Percentiles rank a stretch among this genome's conserved stretches.
Evolutionary conservation across 2,888 invertebrate species (phyloP).

Genomic region (Timandra comae): DNA sequence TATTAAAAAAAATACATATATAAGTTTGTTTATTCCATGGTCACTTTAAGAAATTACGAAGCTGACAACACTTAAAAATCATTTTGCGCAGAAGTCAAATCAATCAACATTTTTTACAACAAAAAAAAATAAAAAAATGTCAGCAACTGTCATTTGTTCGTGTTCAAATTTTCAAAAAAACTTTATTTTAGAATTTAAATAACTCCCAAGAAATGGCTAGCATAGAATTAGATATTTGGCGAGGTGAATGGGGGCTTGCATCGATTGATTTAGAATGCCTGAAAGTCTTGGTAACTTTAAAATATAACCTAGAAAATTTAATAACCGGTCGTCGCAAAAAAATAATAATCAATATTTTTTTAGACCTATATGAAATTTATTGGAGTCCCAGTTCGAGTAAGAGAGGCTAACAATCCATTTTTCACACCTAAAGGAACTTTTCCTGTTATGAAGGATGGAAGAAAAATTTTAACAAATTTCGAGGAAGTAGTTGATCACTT

Average conservation of each 20-base stretch:
- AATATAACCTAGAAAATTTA: constrained; percentile 33
- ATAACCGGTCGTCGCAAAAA: constrained; percentile 40
- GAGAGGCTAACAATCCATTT: constrained; percentile 82
- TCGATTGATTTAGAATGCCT: constrained; percentile 90
- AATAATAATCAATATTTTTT: constrained; percentile 27
- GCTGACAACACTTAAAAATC: no score
- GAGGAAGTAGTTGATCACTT: constrained; percentile 83
- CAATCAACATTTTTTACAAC: no score
- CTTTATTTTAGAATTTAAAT: constrained; percentile 16
- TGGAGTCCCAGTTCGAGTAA: constrained; percentile 83
- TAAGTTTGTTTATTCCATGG: no score
- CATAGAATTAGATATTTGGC: constrained; percentile 85
- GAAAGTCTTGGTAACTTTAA: constrained; percentile 82
- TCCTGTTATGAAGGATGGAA: constrained; percentile 80
- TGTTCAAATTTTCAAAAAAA: constrained; percentile 13
- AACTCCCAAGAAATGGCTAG: constrained; percentile 46
- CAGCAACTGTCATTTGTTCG: constrained; percentile 16
- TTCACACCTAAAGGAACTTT: constrained; percentile 83
- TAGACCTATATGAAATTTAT: constrained; percentile 85
- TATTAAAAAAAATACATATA: no score
- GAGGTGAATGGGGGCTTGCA: constrained; percentile 91
- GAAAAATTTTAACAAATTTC: constrained; percentile 78
- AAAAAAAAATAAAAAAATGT: no score
- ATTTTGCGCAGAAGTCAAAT: no score
- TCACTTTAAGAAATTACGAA: no score